phyloP scores from a whole-genome alignment of 2,797 vertebrate species.

The Aldrovandia affinis region DNA sequence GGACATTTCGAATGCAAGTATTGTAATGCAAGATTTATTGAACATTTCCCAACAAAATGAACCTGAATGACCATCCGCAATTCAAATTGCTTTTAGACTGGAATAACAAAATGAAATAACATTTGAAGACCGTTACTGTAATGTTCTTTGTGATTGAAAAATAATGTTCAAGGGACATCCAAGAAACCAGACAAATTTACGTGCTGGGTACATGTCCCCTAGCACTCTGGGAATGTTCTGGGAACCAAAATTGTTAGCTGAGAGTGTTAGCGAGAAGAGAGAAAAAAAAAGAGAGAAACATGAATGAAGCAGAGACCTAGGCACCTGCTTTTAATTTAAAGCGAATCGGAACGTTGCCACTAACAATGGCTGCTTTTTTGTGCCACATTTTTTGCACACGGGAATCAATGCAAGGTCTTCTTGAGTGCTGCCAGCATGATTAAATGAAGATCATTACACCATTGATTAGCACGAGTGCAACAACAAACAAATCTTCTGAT shows the following conservation, averaged over 20 bases:
- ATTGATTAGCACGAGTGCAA: constrained; percentile 49
- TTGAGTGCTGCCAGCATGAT: constrained; percentile 21
- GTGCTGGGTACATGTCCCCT: too few relatives aligned
- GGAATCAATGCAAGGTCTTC: constrained; percentile 45
- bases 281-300: constrained; percentile 35
- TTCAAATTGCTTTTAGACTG: too few relatives aligned
- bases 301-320: constrained; percentile 30
- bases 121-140: neutral
- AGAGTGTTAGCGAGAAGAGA: constrained; percentile 7
- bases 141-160: neutral
- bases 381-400: neutral
- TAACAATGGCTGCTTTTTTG: constrained; percentile 25
- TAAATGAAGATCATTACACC: constrained; percentile 51
- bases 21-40: neutral
- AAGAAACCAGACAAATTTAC: too few relatives aligned
- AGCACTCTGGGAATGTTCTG: neutral
- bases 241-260: neutral
- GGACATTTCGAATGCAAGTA: neutral
- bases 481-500: constrained; percentile 29
- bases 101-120: too few relatives aligned
- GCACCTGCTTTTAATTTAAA: constrained; percentile 45
- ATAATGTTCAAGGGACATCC: too few relatives aligned
- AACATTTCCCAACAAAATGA: neutral
- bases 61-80: neutral
- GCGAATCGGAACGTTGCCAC: constrained; percentile 21